phyloP scores from a whole-genome alignment of 2,113 vertebrate genomes.

The Petaurus breviceps region DNA sequence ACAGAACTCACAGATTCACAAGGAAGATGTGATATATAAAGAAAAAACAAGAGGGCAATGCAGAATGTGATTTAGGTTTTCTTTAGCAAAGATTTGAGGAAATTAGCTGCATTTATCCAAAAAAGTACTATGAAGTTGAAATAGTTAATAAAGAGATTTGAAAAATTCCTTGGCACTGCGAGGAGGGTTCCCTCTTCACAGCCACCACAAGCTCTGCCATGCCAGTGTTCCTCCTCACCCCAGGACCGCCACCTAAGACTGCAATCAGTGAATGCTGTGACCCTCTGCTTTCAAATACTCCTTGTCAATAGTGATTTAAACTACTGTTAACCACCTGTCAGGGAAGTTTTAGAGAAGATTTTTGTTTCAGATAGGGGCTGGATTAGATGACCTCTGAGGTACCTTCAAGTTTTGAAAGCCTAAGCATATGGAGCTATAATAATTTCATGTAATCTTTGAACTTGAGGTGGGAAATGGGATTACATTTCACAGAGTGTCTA shows the following conservation, averaged over 20 bases:
- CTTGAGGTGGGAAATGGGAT: neutral
- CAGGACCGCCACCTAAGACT: too few species aligned
- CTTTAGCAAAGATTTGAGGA: constrained; percentile 46
- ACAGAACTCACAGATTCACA: neutral
- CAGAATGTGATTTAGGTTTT: constrained; percentile 18
- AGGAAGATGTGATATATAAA: neutral
- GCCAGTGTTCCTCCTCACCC: too few species aligned
- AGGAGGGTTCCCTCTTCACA: too few species aligned
- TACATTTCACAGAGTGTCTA: neutral
- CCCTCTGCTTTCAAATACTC: neutral
- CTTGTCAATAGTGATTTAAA: neutral
- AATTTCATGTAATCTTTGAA: neutral
- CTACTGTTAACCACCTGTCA: neutral
- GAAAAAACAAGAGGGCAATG: neutral
- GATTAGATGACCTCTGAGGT: neutral
- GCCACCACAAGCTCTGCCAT: too few species aligned
- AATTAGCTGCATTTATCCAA: constrained; percentile 28
- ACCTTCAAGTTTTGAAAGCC: neutral
- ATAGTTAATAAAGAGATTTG: constrained; percentile 73
- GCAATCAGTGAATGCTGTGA: constrained; percentile 50
- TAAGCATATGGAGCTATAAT: neutral
- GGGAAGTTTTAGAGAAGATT: neutral
- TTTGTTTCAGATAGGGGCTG: neutral
- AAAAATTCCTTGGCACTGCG: constrained; percentile 15
- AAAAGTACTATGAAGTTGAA: constrained; percentile 67